Base-by-base conservation (phyloP, 2,797 vertebrate species). In the Parauchenoglanis punctatus region DNA sequence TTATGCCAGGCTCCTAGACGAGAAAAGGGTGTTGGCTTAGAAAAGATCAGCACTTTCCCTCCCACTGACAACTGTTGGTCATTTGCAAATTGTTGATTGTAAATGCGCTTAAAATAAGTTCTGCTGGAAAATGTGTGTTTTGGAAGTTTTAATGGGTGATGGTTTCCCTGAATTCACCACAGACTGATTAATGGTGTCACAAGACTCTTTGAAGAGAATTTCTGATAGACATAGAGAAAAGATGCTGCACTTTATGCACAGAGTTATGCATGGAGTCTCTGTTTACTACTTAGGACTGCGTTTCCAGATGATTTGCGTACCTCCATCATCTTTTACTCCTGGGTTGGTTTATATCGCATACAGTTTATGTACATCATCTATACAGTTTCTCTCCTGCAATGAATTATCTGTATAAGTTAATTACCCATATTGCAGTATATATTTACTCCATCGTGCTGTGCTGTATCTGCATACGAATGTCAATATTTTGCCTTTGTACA, bases 1-100 rank as follows among this genome's bases (percentile, higher is more conserved):
- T 59, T 52, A 52, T 72, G 75, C 75, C 65, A 52, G 44, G 65
- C 23, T 85, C 54, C 63, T 54, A 72, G 49, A 80, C 46, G 12
- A 87, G 59, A 87, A 80, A 68, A 84, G 70, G 73, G 54, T 84
- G 63, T 85, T 85, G 84, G 72, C 59, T 77, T 77, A 35, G 58
- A 77, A 85, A 85, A 52, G 59, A 54, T 76, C 56, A 63, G 68
- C 25, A 7, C 58, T 78, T 44, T 77, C 20, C 59, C 28, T 65
- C 46, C 65, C 56, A 72, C 77, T 73, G 65, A 70, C 52, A 58
- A 78, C 81, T 78, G 86, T 59, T 67, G 59, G 25, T 77, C 63
- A 72, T 80, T 87, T 84, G 75, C 44, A 46, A 52, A 59, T 54
- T 67, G 81, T 84, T 84, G 86, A 56, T 75, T 83, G 59, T 52